Conservation (phyloP, 2,797 vertebrate species). For the Gymnopithys bicolor region DNA sequence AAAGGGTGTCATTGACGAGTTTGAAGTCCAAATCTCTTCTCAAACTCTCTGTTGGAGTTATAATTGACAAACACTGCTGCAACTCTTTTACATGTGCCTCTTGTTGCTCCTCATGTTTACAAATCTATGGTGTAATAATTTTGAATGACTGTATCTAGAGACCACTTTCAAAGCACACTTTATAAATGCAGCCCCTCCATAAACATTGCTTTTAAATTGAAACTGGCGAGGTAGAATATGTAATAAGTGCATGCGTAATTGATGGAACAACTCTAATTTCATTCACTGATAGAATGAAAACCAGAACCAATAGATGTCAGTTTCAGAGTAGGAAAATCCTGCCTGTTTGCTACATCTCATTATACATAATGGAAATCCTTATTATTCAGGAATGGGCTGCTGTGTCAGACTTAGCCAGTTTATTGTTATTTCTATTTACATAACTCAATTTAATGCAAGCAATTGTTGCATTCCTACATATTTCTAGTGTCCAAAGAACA, state of each 20-base stretch:
- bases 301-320: not conserved
- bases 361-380: not conserved
- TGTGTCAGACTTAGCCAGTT: not conserved
- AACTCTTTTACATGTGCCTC: not conserved
- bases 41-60: not conserved
- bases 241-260: not conserved
- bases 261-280: not conserved
- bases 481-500: not conserved
- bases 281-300: not conserved
- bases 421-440: not conserved
- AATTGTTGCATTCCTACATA: not conserved
- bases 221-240: not conserved
- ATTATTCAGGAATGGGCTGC: not conserved
- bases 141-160: not conserved
- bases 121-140: not conserved
- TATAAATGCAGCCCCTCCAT: not conserved
- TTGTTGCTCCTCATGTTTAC: not conserved
- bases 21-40: not conserved
- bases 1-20: accelerated
- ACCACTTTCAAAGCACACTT: not conserved
- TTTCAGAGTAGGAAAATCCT: not conserved
- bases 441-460: not conserved
- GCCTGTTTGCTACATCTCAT: not conserved
- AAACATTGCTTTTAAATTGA: not conserved
- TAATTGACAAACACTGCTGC: not conserved